These are phyloP conservation scores for Limonius californicus DNA, from an alignment of 1,140 invertebrate species.

Conservation along the genomic window DNA sequence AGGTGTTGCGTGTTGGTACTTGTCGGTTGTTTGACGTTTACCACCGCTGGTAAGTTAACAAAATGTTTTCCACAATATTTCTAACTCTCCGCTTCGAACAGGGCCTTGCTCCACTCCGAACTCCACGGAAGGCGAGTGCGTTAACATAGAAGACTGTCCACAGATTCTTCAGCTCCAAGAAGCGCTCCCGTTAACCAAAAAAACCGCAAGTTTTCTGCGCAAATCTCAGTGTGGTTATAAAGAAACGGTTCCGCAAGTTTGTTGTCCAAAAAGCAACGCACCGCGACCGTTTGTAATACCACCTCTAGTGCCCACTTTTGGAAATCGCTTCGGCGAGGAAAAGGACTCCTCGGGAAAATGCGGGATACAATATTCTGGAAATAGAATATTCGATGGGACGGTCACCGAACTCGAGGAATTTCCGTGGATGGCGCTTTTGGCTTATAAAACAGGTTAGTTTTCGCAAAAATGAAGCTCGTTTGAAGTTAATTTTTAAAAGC, in stretches of 20 bases:
- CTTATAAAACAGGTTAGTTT: conserved; percentile 42
- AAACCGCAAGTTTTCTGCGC: not conserved
- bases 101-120: too few relatives aligned
- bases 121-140: too few relatives aligned
- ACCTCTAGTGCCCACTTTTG: not conserved
- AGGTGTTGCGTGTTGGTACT: too few relatives aligned
- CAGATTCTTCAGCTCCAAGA: too few relatives aligned
- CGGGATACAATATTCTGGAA: conserved; percentile 23
- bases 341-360: not conserved
- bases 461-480: not conserved
- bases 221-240: not conserved
- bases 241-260: not conserved
- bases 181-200: too few relatives aligned
- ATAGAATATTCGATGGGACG: conserved; percentile 44
- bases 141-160: too few relatives aligned
- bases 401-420: conserved; percentile 46
- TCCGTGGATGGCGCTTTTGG: conserved; percentile 50
- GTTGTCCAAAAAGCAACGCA: not conserved
- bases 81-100: too few relatives aligned
- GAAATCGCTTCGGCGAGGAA: not conserved
- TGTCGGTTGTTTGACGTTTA: too few relatives aligned
- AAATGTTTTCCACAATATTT: too few relatives aligned
- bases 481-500: not conserved
- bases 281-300: not conserved
- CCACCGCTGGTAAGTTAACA: too few relatives aligned